These are phyloP conservation scores for Lonchura striata DNA, from an alignment of 2,113 vertebrate species.

Conservation along the genomic window DNA sequence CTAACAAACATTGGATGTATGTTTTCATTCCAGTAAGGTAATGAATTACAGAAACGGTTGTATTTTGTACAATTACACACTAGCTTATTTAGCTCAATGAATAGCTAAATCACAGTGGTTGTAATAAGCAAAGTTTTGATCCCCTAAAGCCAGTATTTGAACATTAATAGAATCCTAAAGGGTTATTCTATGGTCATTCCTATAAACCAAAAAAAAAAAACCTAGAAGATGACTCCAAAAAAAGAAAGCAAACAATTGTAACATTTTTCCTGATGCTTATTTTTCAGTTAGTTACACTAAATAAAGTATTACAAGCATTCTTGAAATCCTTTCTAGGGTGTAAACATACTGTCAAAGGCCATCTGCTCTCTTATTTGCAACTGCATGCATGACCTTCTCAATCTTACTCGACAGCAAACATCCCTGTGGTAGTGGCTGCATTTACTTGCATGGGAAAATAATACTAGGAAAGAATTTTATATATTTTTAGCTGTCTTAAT, in stretches of 20 bases:
- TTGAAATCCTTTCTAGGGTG: neutral
- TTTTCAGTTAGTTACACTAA: neutral
- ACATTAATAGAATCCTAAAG: neutral
- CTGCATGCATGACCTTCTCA: slow-evolving; percentile 19
- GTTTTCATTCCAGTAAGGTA: neutral
- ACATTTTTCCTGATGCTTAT: neutral
- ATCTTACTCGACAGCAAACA: slow-evolving; percentile 23
- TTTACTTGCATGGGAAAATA: slow-evolving; percentile 42
- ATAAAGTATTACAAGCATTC: neutral
- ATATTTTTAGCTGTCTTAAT: slow-evolving; percentile 60
- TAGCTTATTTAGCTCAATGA: neutral
- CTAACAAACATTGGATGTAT: neutral
- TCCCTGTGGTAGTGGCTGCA: neutral
- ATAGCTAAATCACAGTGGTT: neutral
- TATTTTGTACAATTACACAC: neutral
- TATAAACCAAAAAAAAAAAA: neutral
- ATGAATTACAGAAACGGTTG: neutral
- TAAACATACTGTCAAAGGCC: neutral
- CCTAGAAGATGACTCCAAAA: neutral
- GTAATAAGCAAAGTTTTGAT: neutral
- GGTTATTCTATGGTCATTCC: neutral
- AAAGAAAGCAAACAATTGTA: neutral
- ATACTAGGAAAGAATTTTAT: slow-evolving; percentile 68
- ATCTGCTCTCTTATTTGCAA: slow-evolving; percentile 22
- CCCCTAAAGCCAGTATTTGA: neutral